Base-by-base conservation (phyloP, 2,888 invertebrate species). In the Cantharis nigra region DNA sequence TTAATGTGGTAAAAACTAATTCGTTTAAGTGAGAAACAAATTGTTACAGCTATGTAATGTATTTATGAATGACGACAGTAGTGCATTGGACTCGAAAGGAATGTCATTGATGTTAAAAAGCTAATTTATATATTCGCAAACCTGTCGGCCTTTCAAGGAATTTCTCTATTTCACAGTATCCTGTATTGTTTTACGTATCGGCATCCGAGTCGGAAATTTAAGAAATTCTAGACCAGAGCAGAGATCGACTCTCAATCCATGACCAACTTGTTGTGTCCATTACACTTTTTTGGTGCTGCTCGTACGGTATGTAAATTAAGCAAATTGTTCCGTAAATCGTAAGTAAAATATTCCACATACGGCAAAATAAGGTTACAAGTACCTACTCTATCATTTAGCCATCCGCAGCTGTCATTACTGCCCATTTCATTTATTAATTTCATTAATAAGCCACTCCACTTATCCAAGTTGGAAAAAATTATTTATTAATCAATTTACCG, bases 81-180 rank as follows among this genome's bases (percentile, higher is more conserved):
- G 80, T 80, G 79, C 80, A 81, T 78, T 81, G 80, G 79, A 81
- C 81, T 78, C 76, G 77, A 75, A 78, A 78, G 82, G 82, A 81
- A 82, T 82, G 82, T 81, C 82, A 82, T 82, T 82, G 82, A 82
- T 82, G 82, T 78, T 78, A 74, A 78, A 77, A 65, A 71, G 74
- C 75, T 79, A 79, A 75, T 76, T 78, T 77, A 80, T 81, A 72
- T 80, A 78, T 78, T 75, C 70, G 78, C 77, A 65, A 76, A 79
- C 78, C 76, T 73, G 75, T 77, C 73, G 76, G 71, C 80, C 80
- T 80, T 78, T 79, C 80, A 80, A 77, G 76, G 76, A 76, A 80
- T 74, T 72, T 76, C 64, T 74, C 71, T 67, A 73, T 70, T 76
- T 76, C 49, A 20, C 16, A 20, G 72, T 70, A 70, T 67, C 26